Evolutionary conservation across 2,888 invertebrate genomes (phyloP).

Genomic region (Dryobota labecula): DNA sequence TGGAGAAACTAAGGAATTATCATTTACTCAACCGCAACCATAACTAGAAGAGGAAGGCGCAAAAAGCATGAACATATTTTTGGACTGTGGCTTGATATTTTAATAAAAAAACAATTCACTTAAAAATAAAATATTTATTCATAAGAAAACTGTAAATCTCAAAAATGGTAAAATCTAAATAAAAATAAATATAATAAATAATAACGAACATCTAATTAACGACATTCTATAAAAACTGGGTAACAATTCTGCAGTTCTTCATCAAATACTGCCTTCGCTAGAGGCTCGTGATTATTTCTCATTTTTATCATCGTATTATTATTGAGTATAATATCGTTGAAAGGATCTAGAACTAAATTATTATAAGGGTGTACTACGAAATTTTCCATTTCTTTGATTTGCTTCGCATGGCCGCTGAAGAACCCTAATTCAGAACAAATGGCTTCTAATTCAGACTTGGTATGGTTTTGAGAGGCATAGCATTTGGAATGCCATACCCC

Average conservation of each 20-base stretch:
- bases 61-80: too few relatives aligned
- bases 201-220: conserved; percentile 64
- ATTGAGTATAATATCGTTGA: conserved; percentile 82
- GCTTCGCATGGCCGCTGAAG: conserved; percentile 88
- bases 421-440: conserved; percentile 92
- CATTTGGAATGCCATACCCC: conserved; percentile 94
- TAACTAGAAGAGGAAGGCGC: too few relatives aligned
- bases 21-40: too few relatives aligned
- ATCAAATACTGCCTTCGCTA: conserved; percentile 79
- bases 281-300: conserved; percentile 80
- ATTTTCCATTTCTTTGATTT: conserved; percentile 74
- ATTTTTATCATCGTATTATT: conserved; percentile 82
- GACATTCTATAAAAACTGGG: conserved; percentile 88
- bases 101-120: not conserved
- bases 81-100: not conserved
- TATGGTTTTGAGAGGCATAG: conserved; percentile 88
- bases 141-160: conserved; percentile 11
- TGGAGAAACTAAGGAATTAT: too few relatives aligned
- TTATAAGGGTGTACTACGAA: conserved; percentile 74
- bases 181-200: conserved; percentile 61
- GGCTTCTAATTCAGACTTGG: conserved; percentile 88
- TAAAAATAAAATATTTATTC: conserved; percentile 41
- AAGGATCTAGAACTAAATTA: conserved; percentile 78
- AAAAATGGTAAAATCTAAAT: not conserved
- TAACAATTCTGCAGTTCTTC: conserved; percentile 77